Conservation (phyloP, 2,888 invertebrate species). For the Epinotia brunnichana region DNA sequence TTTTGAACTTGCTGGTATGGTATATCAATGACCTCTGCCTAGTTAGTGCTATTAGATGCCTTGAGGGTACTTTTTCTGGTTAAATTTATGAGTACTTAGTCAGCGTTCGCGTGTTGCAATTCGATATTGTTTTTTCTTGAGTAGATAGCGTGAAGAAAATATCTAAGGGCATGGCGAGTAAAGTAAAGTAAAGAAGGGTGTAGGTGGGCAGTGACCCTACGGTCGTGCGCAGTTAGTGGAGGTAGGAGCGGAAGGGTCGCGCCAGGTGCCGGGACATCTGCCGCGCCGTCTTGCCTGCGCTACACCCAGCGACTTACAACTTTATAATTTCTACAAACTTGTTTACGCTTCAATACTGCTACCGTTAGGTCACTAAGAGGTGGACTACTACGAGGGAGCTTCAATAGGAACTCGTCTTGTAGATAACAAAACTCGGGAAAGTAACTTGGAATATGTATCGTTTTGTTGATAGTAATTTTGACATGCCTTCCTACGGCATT, state of each 20-base stretch:
- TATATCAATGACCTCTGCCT: slow-evolving; percentile 62
- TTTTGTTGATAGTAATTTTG: slow-evolving; percentile 10
- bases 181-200: slow-evolving; percentile 60
- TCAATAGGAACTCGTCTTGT: slow-evolving; percentile 36
- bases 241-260: slow-evolving; percentile 77
- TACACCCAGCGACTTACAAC: slow-evolving; percentile 59
- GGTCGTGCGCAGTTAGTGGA: slow-evolving; percentile 51
- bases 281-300: slow-evolving; percentile 78
- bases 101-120: slow-evolving; percentile 73
- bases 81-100: slow-evolving; percentile 64
- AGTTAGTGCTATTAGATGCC: slow-evolving; percentile 9
- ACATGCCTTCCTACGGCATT: slow-evolving; percentile 49
- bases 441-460: slow-evolving; percentile 12
- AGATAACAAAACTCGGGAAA: slow-evolving; percentile 16
- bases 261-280: slow-evolving; percentile 82
- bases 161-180: slow-evolving; percentile 62
- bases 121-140: slow-evolving; percentile 69
- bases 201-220: slow-evolving; percentile 81
- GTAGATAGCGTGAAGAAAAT: slow-evolving; percentile 56
- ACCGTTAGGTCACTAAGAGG: slow-evolving; percentile 58
- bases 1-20: slow-evolving; percentile 54
- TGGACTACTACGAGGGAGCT: slow-evolving; percentile 19
- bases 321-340: slow-evolving; percentile 57
- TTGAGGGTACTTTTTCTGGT: slow-evolving; percentile 65
- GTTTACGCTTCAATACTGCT: slow-evolving; percentile 69